Base-by-base conservation (phyloP, 2,888 invertebrate genomes). In the Acanthosepion esculentum region DNA sequence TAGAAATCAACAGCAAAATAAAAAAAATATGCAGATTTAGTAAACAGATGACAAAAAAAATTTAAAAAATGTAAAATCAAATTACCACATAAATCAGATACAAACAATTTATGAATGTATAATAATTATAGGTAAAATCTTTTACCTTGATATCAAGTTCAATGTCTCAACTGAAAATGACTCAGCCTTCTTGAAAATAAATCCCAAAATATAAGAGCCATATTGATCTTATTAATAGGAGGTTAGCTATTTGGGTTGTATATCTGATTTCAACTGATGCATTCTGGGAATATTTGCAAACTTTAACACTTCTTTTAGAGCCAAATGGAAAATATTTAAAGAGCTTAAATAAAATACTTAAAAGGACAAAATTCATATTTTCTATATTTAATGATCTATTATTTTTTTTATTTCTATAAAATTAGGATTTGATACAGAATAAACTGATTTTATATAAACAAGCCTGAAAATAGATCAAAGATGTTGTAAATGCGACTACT, bases 121-220 rank as follows among this genome's bases (percentile, higher is more conserved):
- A 59, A 20, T 55, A 2, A 18, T 20, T 78, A 6, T n/a, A n/a
- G n/a, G 33, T 29, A 10, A 78, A 23, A 78, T 78, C 10, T 78
- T 78, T 78, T 33, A 78, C n/a, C n/a, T 78, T 15, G n/a, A 18
- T 15, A 33, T 33, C 78, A n/a, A 78, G 33, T 78, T 18, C 78
- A 78, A 78, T 78, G 20, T 4, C 33, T 12, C n/a, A 78, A n/a
- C 33, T n/a, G 23, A 78, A 78, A 78, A n/a, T 78, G 29, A n/a
- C 33, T 78, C n/a, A 33, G n/a, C 78, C 78, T 33, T 78, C n/a
- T n/a, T 78, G n/a, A 78, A 78, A 78, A 78, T 78, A 78, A 59
- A 78, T 78, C 78, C 26, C 59, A 78, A n/a, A n/a, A n/a, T n/a
- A n/a, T 78, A n/a, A 78, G n/a, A 78, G n/a, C n/a, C 78, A 78